These are phyloP conservation scores for Nezara viridula DNA, from an alignment of 2,888 invertebrate species.

Conservation along the genomic window DNA sequence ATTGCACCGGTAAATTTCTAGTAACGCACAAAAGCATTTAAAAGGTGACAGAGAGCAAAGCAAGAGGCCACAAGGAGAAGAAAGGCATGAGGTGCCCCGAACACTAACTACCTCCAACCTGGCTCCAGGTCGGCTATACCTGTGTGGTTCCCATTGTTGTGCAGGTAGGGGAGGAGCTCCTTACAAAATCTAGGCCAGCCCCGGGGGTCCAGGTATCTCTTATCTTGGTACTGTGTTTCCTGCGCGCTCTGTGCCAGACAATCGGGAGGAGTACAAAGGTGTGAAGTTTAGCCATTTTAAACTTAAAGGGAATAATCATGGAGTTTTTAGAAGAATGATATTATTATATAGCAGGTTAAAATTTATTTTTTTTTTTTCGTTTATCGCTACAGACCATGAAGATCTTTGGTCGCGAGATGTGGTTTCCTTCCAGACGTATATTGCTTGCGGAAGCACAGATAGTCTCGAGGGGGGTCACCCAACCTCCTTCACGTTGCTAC, in stretches of 20 bases:
- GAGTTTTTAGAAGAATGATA: not conserved
- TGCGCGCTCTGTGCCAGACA: not conserved
- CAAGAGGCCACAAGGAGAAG: not conserved
- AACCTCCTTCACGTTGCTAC: no score
- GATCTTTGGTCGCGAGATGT: no score
- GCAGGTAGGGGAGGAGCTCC: not conserved
- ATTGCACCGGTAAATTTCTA: slow-evolving; percentile 8
- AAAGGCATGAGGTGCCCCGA: not conserved
- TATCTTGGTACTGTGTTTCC: not conserved
- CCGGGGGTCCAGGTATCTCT: not conserved
- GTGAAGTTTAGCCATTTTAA: not conserved
- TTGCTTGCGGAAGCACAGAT: no score
- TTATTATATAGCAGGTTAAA: no score
- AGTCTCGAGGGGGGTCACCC: no score
- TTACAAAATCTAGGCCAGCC: slow-evolving; percentile 44
- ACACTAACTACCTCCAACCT: slow-evolving; percentile 38
- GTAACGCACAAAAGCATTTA: not conserved
- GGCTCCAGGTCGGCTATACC: not conserved
- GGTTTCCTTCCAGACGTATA: no score
- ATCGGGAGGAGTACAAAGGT: not conserved
- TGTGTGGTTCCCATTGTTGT: slow-evolving; percentile 20
- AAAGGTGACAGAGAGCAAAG: not conserved
- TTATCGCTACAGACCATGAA: no score
- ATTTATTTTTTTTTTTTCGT: no score
- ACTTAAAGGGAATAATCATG: not conserved